Percentiles rank a stretch among this genome's conserved stretches.
Evolutionary conservation across 2,888 invertebrate genomes (phyloP).

Genomic region (Ochropacha duplaris): DNA sequence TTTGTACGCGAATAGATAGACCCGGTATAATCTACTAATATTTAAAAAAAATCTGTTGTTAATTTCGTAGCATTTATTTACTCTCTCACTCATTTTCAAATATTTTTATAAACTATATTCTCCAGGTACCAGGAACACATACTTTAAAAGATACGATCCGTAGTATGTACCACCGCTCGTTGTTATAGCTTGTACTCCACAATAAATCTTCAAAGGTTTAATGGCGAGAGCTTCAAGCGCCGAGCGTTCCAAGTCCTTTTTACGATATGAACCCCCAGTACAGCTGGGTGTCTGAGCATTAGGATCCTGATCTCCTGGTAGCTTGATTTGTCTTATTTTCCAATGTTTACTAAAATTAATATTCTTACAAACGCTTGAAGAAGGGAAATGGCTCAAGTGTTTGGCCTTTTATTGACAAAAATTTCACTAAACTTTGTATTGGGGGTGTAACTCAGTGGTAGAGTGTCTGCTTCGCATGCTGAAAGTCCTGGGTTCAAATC

Average conservation of each 20-base stretch:
- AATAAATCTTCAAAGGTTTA: slow-evolving; percentile 47
- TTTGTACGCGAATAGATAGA: no score
- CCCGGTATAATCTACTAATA: no score
- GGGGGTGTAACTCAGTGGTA: slow-evolving; percentile 83
- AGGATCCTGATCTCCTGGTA: slow-evolving; percentile 6
- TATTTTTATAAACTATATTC: background rate
- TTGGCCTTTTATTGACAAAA: background rate
- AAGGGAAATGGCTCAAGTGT: no score
- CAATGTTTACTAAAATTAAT: background rate
- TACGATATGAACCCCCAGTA: slow-evolving; percentile 42
- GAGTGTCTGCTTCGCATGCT: slow-evolving; percentile 87
- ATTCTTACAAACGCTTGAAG: no score
- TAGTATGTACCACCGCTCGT: slow-evolving; percentile 6
- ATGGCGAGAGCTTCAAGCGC: slow-evolving; percentile 41
- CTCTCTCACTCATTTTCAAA: no score
- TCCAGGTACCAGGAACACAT: background rate
- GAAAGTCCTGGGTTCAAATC: slow-evolving; percentile 87
- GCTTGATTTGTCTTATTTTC: background rate
- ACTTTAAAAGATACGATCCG: background rate
- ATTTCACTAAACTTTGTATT: background rate
- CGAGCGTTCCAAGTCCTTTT: slow-evolving; percentile 44
- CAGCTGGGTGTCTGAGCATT: slow-evolving; percentile 3
- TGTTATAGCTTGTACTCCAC: slow-evolving; percentile 11
- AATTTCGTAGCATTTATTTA: background rate
- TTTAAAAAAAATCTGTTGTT: no score